phyloP scores from a whole-genome alignment of 1,140 invertebrate species.

The Macrocentrus cingulum region DNA sequence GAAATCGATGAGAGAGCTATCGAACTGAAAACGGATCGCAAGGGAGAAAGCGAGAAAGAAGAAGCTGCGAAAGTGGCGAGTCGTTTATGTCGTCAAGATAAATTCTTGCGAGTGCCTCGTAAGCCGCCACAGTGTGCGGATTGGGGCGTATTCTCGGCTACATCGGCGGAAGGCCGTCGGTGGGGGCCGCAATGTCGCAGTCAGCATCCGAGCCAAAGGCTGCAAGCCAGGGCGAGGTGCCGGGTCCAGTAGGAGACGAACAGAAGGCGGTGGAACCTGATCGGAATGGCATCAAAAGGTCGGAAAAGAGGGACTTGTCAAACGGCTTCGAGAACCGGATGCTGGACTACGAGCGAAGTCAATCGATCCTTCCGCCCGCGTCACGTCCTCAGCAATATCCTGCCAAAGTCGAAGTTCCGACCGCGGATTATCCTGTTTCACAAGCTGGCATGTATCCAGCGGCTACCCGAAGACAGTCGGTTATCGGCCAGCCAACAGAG shows the following conservation, averaged over 20 bases:
- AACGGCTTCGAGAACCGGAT: conserved; percentile 53
- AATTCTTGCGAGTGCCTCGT: conserved; percentile 34
- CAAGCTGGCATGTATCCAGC: conserved; percentile 16
- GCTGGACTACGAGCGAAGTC: conserved; percentile 40
- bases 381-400: conserved; percentile 27
- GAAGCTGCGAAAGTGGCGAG: conserved; percentile 16
- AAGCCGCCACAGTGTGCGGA: conserved; percentile 56
- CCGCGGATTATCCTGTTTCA: conserved; percentile 27
- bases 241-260: conserved; percentile 33
- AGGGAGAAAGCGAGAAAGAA: neutral
- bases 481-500: conserved; percentile 39
- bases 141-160: conserved; percentile 57
- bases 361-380: conserved; percentile 3
- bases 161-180: conserved; percentile 57
- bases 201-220: conserved; percentile 44
- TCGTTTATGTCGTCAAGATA: conserved; percentile 31
- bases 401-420: conserved; percentile 13
- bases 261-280: conserved; percentile 14
- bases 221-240: conserved; percentile 33
- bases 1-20: conserved; percentile 14
- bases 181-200: conserved; percentile 54
- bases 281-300: conserved; percentile 20
- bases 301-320: conserved; percentile 46
- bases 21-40: neutral
- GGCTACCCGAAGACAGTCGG: conserved; percentile 36